A percentile compares a stretch with the other conserved stretches of the same genome.
Conservation (phyloP, 2,113 vertebrate species). For the Burhinus bistriatus region DNA sequence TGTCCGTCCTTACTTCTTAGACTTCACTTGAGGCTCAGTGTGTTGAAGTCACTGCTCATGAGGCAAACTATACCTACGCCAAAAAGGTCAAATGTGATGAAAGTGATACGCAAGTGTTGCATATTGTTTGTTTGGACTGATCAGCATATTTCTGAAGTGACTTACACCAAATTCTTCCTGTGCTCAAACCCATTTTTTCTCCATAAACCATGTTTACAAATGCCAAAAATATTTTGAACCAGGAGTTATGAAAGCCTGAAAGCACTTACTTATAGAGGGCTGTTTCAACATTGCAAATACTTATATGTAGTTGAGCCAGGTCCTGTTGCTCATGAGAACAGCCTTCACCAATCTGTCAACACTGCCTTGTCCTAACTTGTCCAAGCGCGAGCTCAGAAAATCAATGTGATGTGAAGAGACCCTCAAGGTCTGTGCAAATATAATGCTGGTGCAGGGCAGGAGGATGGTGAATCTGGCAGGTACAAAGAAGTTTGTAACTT, state of each 20-base stretch:
- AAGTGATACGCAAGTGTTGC: background rate
- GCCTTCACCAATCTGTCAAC: constrained; percentile 19
- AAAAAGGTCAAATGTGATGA: background rate
- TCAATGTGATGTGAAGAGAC: background rate
- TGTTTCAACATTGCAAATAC: constrained; percentile 41
- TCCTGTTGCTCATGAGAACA: constrained; percentile 11
- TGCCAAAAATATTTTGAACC: constrained; percentile 35
- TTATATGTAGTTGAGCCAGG: background rate
- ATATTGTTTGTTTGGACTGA: constrained; percentile 2
- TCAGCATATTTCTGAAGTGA: constrained; percentile 6
- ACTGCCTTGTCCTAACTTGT: background rate
- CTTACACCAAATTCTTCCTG: constrained; percentile 11
- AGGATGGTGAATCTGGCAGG: background rate
- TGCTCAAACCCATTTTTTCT: constrained; percentile 23
- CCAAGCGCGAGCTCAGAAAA: background rate
- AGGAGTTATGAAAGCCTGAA: constrained; percentile 43
- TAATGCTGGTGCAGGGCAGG: background rate
- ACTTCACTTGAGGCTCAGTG: background rate
- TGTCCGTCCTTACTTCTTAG: background rate
- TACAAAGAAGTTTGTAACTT: background rate
- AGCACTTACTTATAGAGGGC: constrained; percentile 32
- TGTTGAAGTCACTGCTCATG: background rate
- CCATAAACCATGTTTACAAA: constrained; percentile 29
- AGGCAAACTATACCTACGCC: background rate
- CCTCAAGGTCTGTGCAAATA: background rate